Base-by-base conservation (phyloP, 2,113 vertebrate genomes). In the Origma solitaria region DNA sequence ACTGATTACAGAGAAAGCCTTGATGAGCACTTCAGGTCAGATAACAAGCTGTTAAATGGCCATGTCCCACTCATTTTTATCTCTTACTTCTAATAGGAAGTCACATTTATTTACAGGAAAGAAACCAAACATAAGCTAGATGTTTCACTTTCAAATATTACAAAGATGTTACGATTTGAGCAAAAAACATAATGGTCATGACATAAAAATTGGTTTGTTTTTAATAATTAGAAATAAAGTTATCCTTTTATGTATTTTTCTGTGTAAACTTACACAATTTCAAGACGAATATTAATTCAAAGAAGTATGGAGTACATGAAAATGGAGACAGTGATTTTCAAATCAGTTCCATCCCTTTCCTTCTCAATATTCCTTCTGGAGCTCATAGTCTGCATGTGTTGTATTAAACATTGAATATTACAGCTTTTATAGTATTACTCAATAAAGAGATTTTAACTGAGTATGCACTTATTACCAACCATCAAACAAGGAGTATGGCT, bases 1-100 rank as follows among this genome's bases (percentile, higher is more conserved):
- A 62, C 75, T 58, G 86, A 93, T 81, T 81, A 88, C 71, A 93
- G 50, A 93, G 64, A 86, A 90, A 88, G 76, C 51, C 68, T 78
- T 85, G 86, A 94, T 86, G 79, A 96, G 79, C 71, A 83, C 68
- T 96, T 94, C 47, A 95, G 86, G 77, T 28, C 72, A 94, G 60
- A 84, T 49, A 91, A 88, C 58, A 94, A 94, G 76, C 80, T 88
- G 56, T 92, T 93, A 88, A 94, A 94, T 66, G 60, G 56, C 79
- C 64, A 73, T 30, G 35, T 86, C 79, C 51, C 54, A 56, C 50
- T 45, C 45, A 62, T 73, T 93, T 87, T 86, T 78, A 66, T 66
- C 68, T 92, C 78, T 78, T 54, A 58, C 15, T 87, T 83, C 38
- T 81, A 77, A 66, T 0, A 73, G 38, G 93, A 95, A 93, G 47